Evolutionary conservation across 2,113 vertebrate species (phyloP).

Genomic region (Caretta caretta): DNA sequence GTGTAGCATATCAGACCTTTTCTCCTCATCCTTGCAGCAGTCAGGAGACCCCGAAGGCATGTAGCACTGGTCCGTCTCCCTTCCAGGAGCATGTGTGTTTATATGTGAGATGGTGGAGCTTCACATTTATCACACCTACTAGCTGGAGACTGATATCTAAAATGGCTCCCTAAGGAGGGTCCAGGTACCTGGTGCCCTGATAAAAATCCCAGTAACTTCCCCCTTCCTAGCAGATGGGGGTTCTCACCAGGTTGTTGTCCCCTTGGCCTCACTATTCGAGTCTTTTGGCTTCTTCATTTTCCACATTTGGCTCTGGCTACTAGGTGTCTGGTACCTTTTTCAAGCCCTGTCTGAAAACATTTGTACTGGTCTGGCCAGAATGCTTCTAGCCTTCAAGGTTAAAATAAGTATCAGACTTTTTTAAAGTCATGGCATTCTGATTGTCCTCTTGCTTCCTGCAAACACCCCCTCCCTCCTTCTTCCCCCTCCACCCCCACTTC

Average conservation of each 20-base stretch:
- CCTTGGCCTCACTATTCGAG: neutral
- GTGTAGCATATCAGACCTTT: neutral
- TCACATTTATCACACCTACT: neutral
- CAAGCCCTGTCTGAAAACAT: too few species aligned
- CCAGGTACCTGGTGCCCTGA: neutral
- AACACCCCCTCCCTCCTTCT: too few species aligned
- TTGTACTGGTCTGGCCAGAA: neutral
- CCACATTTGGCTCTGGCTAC: neutral
- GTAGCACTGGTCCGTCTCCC: neutral
- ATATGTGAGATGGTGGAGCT: neutral
- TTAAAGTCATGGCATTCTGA: too few species aligned
- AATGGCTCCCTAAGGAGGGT: neutral
- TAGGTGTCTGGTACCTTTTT: neutral
- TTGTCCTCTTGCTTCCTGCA: too few species aligned
- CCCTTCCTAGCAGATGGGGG: neutral
- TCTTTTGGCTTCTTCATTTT: neutral
- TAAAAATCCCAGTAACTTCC: neutral
- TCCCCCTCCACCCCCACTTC: too few species aligned
- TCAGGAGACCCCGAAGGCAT: neutral
- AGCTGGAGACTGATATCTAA: neutral
- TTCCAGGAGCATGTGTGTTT: neutral
- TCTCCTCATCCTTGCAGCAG: neutral
- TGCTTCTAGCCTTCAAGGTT: too few species aligned
- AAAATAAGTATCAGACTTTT: too few species aligned
- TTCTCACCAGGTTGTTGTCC: neutral